Evolutionary conservation across 2,888 invertebrate species (phyloP).

Genomic region (Cerceris ruficornis): DNA sequence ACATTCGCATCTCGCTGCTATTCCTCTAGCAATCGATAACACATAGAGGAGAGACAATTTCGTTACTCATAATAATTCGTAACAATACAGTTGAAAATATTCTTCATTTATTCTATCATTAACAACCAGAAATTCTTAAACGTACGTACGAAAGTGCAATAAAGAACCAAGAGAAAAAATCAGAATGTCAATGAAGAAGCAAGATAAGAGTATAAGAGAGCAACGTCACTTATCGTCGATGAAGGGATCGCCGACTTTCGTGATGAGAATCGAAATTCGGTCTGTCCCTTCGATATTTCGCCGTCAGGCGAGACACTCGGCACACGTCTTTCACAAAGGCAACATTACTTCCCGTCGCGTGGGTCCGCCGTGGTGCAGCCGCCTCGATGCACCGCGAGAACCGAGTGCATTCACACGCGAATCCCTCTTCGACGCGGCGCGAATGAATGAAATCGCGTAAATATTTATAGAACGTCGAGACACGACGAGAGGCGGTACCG

Average conservation of each 20-base stretch:
- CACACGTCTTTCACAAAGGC: conserved; percentile 38
- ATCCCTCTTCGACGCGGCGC: conserved; percentile 56
- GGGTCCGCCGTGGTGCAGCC: conserved; percentile 41
- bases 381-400: conserved; percentile 43
- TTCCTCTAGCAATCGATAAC: too few species aligned
- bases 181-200: conserved; percentile 1
- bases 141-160: not conserved
- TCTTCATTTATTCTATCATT: too few species aligned
- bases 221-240: conserved; percentile 13
- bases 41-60: too few species aligned
- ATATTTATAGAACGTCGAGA: conserved; percentile 72
- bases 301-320: conserved; percentile 27
- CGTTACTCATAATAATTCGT: too few species aligned
- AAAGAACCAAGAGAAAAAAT: not conserved
- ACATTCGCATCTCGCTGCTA: too few species aligned
- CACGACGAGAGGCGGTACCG: conserved; percentile 52
- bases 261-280: conserved; percentile 49
- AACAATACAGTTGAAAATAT: too few species aligned
- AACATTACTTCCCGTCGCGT: conserved; percentile 68
- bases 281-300: conserved; percentile 43
- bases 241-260: conserved; percentile 30
- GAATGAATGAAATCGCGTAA: conserved; percentile 75
- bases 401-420: conserved; percentile 60
- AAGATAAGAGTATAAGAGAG: not conserved
- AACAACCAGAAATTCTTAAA: not conserved